A percentile compares a stretch with the other conserved stretches of the same genome.
Evolutionary conservation across 2,888 invertebrate genomes (phyloP).

Genomic region (Cheilosia vulpina): DNA sequence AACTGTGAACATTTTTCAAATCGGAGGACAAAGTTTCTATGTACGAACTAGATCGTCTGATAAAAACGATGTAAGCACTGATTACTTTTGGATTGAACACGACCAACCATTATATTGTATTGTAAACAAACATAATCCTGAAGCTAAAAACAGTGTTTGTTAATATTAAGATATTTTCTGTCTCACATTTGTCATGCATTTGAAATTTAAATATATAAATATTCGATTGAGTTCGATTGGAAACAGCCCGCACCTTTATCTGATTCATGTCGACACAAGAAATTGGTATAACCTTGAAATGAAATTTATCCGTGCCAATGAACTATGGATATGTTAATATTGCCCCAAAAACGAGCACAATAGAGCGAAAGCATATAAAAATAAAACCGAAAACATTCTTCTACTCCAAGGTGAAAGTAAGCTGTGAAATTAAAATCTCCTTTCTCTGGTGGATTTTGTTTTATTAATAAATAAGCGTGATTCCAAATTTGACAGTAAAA

Average conservation of each 20-base stretch:
- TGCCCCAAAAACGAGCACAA: conserved; percentile 3
- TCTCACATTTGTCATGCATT: too few species aligned
- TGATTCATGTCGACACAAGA: conserved; percentile 5
- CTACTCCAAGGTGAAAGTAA: conserved; percentile 27
- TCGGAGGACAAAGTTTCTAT: too few species aligned
- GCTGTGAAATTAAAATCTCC: neutral
- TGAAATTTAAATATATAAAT: neutral
- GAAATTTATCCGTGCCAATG: conserved; percentile 25
- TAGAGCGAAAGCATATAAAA: neutral
- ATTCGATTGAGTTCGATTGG: neutral
- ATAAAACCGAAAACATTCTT: conserved; percentile 8
- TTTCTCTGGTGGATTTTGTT: neutral
- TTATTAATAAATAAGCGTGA: neutral
- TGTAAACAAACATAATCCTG: too few species aligned
- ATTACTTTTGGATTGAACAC: too few species aligned
- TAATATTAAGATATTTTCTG: too few species aligned
- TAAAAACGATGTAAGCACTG: too few species aligned
- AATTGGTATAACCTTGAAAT: conserved; percentile 41
- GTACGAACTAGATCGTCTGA: too few species aligned
- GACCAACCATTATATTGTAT: too few species aligned
- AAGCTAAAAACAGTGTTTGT: too few species aligned
- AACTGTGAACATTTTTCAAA: too few species aligned
- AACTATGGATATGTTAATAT: conserved; percentile 34
- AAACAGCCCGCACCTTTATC: neutral
- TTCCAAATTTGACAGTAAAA: neutral